phyloP scores from a whole-genome alignment of 2,113 vertebrate genomes.

The Rhipidura dahli region DNA sequence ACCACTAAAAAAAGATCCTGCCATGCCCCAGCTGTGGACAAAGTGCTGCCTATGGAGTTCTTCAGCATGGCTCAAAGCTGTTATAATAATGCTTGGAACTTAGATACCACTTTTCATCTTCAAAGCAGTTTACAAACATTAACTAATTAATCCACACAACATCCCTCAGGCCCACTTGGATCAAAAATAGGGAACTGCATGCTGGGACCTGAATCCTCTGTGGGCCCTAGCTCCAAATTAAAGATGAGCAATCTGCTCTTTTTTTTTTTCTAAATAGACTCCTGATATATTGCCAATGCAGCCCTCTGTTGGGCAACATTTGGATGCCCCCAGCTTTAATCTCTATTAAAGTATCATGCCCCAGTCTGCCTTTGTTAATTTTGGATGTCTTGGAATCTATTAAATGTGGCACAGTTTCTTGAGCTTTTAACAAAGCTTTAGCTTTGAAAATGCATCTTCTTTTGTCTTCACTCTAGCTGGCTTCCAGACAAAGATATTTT shows the following conservation, averaged over 20 bases:
- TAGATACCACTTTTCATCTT: constrained; percentile 70
- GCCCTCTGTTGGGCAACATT: constrained; percentile 65
- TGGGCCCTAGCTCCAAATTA: constrained; percentile 58
- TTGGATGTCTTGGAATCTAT: constrained; percentile 50
- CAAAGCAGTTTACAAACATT: constrained; percentile 71
- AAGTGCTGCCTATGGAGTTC: constrained; percentile 63
- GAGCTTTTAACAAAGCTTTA: constrained; percentile 57
- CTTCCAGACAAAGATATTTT: constrained; percentile 58
- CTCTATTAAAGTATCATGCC: constrained; percentile 53
- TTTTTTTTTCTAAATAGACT: constrained; percentile 31
- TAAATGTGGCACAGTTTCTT: constrained; percentile 49
- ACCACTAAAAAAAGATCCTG: constrained; percentile 48
- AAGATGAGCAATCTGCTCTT: constrained; percentile 54
- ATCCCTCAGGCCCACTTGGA: constrained; percentile 63
- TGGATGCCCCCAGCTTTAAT: constrained; percentile 66
- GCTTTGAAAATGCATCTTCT: constrained; percentile 64
- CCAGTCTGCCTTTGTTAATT: constrained; percentile 58
- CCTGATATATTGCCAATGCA: constrained; percentile 60
- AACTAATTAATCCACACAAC: constrained; percentile 69
- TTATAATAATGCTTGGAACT: constrained; percentile 65
- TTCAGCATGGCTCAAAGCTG: constrained; percentile 57
- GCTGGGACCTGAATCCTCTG: constrained; percentile 55
- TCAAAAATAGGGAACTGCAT: constrained; percentile 57
- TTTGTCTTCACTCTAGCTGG: constrained; percentile 59
- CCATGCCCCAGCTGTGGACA: constrained; percentile 50